Evolutionary conservation across 2,888 invertebrate genomes (phyloP).

Genomic region (Stenodema calcarata): DNA sequence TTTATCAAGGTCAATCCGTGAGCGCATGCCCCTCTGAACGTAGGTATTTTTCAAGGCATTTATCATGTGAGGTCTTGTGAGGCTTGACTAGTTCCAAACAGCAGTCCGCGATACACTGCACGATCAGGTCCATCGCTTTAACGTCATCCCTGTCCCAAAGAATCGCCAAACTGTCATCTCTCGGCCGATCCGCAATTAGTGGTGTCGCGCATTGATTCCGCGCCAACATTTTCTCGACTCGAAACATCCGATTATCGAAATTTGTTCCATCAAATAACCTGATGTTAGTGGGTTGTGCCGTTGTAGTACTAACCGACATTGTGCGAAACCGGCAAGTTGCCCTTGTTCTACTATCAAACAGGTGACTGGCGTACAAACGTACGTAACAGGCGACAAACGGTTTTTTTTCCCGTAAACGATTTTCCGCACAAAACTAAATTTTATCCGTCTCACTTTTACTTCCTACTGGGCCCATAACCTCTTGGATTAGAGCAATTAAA

Average conservation of each 20-base stretch:
- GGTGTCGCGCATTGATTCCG: background rate
- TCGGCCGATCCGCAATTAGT: background rate
- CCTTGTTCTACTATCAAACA: background rate
- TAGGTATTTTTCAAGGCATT: background rate
- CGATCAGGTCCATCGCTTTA: slow-evolving; percentile 26
- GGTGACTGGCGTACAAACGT: background rate
- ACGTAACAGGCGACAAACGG: background rate
- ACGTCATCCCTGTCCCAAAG: background rate
- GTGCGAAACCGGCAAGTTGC: background rate
- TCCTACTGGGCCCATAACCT: background rate
- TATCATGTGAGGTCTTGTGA: background rate
- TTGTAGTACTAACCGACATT: background rate
- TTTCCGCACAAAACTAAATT: background rate
- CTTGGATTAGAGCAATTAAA: background rate
- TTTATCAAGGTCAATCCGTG: background rate
- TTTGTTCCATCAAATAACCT: slow-evolving; percentile 7
- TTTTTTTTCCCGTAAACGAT: background rate
- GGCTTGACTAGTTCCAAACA: slow-evolving; percentile 3
- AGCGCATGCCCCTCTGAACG: background rate
- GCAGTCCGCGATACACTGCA: slow-evolving; percentile 17
- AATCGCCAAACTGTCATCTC: background rate
- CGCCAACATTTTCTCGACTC: slow-evolving; percentile 9
- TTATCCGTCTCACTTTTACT: background rate
- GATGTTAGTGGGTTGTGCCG: background rate
- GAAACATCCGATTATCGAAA: slow-evolving; percentile 1